Evolutionary conservation across 2,797 vertebrate species (phyloP).

Genomic region (Cercopithecus diana): DNA sequence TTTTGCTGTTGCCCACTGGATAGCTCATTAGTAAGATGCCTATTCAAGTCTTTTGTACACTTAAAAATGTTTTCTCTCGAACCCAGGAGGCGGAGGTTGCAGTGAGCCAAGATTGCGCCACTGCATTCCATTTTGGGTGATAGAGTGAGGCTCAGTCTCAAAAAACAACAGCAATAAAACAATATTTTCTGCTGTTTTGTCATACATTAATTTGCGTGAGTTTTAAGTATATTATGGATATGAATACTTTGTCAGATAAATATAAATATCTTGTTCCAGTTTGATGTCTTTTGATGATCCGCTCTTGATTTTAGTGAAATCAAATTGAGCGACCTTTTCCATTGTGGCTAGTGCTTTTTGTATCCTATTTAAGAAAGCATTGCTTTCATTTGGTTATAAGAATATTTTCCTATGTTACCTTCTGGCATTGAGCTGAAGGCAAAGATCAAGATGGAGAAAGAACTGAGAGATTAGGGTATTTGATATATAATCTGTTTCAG

Average conservation of each 20-base stretch:
- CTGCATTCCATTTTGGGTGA: background rate
- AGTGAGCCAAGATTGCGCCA: background rate
- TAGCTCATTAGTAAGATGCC: background rate
- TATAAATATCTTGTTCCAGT: background rate
- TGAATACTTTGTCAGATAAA: background rate
- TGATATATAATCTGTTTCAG: background rate
- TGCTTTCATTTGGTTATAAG: background rate
- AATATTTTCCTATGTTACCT: background rate
- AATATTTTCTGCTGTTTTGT: background rate
- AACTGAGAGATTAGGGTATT: background rate
- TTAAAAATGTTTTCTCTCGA: background rate
- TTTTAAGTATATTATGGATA: background rate
- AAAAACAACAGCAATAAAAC: background rate
- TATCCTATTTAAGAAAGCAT: background rate
- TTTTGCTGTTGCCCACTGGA: background rate
- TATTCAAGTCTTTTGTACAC: background rate
- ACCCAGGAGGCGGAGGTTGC: background rate
- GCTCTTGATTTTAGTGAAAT: background rate
- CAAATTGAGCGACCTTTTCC: background rate
- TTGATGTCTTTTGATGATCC: background rate
- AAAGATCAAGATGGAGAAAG: background rate
- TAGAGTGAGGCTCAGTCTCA: background rate
- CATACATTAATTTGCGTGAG: background rate
- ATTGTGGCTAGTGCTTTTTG: background rate
- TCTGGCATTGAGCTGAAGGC: background rate